Base-by-base conservation (phyloP, 2,113 vertebrate species). In the Theropithecus gelada region DNA sequence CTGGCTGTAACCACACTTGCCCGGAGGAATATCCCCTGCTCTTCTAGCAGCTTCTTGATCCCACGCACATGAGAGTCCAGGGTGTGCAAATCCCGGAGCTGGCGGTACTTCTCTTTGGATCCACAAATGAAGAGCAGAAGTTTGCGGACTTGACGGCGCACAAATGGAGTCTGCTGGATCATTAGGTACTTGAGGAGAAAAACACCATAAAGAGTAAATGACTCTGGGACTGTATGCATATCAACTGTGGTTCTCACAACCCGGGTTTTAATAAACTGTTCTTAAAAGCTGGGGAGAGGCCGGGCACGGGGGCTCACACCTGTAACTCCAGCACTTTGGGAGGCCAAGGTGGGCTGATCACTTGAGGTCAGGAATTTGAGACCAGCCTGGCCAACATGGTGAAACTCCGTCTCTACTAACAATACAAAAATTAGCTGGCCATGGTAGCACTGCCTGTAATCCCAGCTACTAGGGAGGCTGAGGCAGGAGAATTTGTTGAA, bases 91-190 rank as follows among this genome's bases (percentile, higher is more conserved):
- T 99, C 99, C 14, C 99, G 98, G 84, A 99, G 99, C 97, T 99
- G 99, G 2, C 99, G 99, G 98, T 99, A 99, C 55, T 99, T 99
- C 97, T 99, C 99, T 98, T 99, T 99, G 1, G 99, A 99, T 48
- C 99, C 99, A 6, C 99, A 99, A 99, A 99, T 99, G 93, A 99
- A 99, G 6, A 99, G 99, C 97, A 99, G 96, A 84, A 99, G 99
- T 96, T 99, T 99, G 90, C 99, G 99, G 23, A 99, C 99, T 98
- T 99, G 99, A 11, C 99, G 99, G 66, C 99, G 99, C 82, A 99
- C 99, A 0, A 99, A 99, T 0, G 99, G 99, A 0, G 99, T 99
- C 98, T 99, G 99, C 98, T 99, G 99, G 98, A 99, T 99, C 99
- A 99, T 99, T 97, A 99, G 98, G 98, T 99, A 99, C 99, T 99